Base-by-base conservation (phyloP, 2,888 invertebrate genomes). In the Hirtodrosophila cameraria region DNA sequence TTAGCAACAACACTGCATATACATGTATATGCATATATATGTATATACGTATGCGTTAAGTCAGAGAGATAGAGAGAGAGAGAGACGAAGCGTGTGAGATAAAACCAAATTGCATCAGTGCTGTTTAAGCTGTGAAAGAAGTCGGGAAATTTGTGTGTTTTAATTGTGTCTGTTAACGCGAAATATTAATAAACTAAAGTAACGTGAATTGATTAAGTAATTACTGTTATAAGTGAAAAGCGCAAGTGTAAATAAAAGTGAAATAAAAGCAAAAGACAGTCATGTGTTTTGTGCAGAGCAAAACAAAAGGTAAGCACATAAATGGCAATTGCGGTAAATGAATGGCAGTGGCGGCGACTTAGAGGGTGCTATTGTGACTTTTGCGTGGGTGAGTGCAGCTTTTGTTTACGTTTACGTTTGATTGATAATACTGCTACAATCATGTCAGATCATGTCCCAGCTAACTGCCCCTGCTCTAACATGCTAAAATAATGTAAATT, bases 401-500 rank as follows among this genome's bases (percentile, higher is more conserved):
- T 43, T 49, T 55, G 3, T 48, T 63, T 38, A 45, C 35, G 3
- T 48, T 63, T 38, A 45, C 35, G 20, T 33, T 54, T 38, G 27
- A 59, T 31, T 12, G 16, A 30, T 30, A 50, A 63, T 53, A 23
- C 25, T 15, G 35, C 28, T 43, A 42, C 39, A 46, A 33, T 49
- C 18, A 41, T 57, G 55, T 70, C 57, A 58, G 53, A 70, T 65
- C 30, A 23, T 35, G 41, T 57, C 57, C 8, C 11, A 11, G 36
- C 36, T 45, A n/a, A 8, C 3, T 9, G n/a, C 6, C 5, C 9
- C 1, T 8, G 3, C 12, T 2, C 35, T n/a, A n/a, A n/a, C 27
- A 7, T n/a, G 4, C 16, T 11, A 58, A 62, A 54, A 53, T 33
- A 72, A 72, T 76, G 60, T 58, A 76, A 75, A 75, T 73, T 74